These are phyloP conservation scores for Aptenodytes patagonicus DNA, from an alignment of 2,113 vertebrate species.

Conservation along the genomic window DNA sequence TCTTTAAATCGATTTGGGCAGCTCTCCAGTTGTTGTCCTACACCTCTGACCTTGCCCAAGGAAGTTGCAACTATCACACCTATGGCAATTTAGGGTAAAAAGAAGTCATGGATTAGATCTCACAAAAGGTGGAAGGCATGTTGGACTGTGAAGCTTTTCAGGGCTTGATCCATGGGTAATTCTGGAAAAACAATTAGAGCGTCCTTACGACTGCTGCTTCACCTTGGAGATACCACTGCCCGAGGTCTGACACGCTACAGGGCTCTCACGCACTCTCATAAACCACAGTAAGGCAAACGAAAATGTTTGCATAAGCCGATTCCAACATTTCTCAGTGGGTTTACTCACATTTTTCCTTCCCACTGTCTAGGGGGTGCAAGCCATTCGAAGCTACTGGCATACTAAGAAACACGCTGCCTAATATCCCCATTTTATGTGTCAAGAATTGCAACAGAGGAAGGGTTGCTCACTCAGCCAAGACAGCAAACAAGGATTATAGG, in stretches of 20 bases:
- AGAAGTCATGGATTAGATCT: background rate
- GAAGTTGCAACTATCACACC: background rate
- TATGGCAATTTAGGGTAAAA: background rate
- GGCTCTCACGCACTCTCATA: background rate
- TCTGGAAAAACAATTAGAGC: background rate
- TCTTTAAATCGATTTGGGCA: background rate
- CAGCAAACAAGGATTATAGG: background rate
- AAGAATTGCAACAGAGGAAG: background rate
- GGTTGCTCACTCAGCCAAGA: background rate
- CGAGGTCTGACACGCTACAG: rapidly evolving
- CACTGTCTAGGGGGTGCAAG: background rate
- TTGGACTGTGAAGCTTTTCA: background rate
- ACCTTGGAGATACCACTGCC: background rate
- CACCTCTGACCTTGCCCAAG: background rate
- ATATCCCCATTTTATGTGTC: background rate
- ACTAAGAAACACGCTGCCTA: background rate
- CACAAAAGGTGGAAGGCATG: background rate
- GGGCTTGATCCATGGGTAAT: background rate
- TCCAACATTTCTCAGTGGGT: background rate
- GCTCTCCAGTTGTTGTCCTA: background rate
- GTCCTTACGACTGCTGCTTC: background rate
- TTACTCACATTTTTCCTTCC: background rate
- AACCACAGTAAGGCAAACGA: background rate
- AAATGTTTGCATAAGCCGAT: background rate
- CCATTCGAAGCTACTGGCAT: background rate